Base-by-base conservation (phyloP, 2,797 vertebrate species). In the Saxicola maurus region DNA sequence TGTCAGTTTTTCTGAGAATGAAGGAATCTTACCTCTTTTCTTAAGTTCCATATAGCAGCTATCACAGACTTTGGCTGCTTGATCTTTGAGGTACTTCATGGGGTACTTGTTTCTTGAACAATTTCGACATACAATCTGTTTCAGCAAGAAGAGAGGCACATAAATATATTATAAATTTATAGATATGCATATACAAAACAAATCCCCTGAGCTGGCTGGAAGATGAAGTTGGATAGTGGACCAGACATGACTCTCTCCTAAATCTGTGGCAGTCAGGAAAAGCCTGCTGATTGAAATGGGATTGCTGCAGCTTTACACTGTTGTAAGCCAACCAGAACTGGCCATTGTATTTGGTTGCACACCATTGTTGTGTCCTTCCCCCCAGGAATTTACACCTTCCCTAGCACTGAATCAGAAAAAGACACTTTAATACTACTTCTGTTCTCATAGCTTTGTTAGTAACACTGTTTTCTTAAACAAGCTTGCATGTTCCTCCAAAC, bases 21-120 rank as follows among this genome's bases (percentile, higher is more conserved):
- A 62, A 91, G 31, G 66, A 72, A 46, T 49, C 74, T 92, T 96
- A 97, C 98, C 98, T 98, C 97, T 97, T 93, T 98, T 98, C 94
- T 97, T 98, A 33, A 99, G 97, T 95, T 99, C 98, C 18, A 80
- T 92, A 62, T 98, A 98, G 95, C 99, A 99, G 94, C 97, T 98
- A 31, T 99, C 98, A 82, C 99, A 99, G 86, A 99, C 99, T 98
- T 99, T 99, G 87, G 98, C 98, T 96, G 98, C 96, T 77, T 98
- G 98, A 93, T 99, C 98, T 95, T 98, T 99, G 97, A 99, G 98
- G 97, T 99, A 99, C 95, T 98, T 99, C 82, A 99, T 97, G 20
- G 99, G 98, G 92, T 98, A 98, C 95, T 98, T 98, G 97, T 99
- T 99, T 92, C 98, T 98, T 60, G 98, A 99, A 93, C 99, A 99